These are phyloP conservation scores for Drosophila neoperkinsi DNA, from an alignment of 2,888 invertebrate genomes.

Conservation along the genomic window DNA sequence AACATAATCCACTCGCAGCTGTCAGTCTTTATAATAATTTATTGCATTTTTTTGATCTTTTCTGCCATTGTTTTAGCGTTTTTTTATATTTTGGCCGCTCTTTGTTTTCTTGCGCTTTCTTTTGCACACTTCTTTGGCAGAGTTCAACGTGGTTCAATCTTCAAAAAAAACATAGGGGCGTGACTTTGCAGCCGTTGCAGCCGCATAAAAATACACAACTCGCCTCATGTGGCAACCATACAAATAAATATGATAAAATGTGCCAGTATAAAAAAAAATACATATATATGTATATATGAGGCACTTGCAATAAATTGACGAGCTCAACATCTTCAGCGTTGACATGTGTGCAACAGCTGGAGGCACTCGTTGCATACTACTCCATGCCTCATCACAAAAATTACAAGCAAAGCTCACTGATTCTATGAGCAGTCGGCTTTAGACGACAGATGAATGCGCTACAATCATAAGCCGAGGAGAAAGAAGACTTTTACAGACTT, in stretches of 20 bases:
- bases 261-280: conserved; percentile 25
- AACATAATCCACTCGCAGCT: conserved; percentile 28
- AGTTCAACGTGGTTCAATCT: conserved; percentile 71
- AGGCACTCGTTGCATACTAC: conserved; percentile 18
- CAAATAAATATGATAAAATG: conserved; percentile 36
- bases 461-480: neutral
- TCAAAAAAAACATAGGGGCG: conserved; percentile 30
- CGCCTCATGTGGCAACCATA: conserved; percentile 25
- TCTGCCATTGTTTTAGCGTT: conserved; percentile 33
- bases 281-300: conserved; percentile 11
- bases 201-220: conserved; percentile 50
- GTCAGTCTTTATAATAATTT: conserved; percentile 69
- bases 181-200: conserved; percentile 39
- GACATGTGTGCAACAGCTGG: conserved; percentile 74
- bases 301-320: conserved; percentile 62
- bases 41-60: conserved; percentile 53
- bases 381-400: conserved; percentile 20
- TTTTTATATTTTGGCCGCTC: conserved; percentile 30
- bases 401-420: conserved; percentile 17
- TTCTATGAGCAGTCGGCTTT: conserved; percentile 18
- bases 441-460: conserved; percentile 16
- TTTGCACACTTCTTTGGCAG: conserved; percentile 44
- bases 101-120: conserved; percentile 60
- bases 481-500: neutral
- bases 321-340: conserved; percentile 34